phyloP scores from a whole-genome alignment of 2,113 vertebrate genomes.

The Tyto alba region DNA sequence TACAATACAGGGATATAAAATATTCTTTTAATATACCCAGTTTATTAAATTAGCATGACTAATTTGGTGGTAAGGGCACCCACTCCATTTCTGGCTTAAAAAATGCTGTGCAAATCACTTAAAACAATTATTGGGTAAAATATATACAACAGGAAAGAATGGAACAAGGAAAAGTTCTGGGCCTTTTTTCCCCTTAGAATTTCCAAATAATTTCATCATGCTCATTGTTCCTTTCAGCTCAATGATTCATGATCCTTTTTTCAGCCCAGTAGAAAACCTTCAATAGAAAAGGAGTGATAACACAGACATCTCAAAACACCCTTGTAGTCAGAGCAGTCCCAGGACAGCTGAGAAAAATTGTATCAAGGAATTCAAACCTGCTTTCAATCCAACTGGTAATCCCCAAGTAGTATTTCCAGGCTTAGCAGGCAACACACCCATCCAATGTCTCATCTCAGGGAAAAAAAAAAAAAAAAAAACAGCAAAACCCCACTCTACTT shows the following conservation, averaged over 20 bases:
- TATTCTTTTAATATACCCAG: fast-evolving
- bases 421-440: neutral
- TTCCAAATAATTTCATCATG: neutral
- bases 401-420: neutral
- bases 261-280: neutral
- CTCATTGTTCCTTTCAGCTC: neutral
- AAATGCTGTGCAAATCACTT: neutral
- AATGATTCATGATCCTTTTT: neutral
- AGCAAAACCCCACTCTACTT: neutral
- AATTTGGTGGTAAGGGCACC: neutral
- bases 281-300: neutral
- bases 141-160: neutral
- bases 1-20: neutral
- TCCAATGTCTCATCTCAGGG: neutral
- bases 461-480: fast-evolving
- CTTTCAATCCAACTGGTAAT: neutral
- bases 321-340: neutral
- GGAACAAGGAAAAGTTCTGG: neutral
- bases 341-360: neutral
- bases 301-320: neutral
- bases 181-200: neutral
- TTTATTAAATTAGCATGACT: neutral
- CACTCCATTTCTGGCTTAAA: neutral
- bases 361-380: too few species aligned
- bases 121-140: neutral